phyloP scores from a whole-genome alignment of 2,888 invertebrate genomes.

The Phrixothrix hirtus region DNA sequence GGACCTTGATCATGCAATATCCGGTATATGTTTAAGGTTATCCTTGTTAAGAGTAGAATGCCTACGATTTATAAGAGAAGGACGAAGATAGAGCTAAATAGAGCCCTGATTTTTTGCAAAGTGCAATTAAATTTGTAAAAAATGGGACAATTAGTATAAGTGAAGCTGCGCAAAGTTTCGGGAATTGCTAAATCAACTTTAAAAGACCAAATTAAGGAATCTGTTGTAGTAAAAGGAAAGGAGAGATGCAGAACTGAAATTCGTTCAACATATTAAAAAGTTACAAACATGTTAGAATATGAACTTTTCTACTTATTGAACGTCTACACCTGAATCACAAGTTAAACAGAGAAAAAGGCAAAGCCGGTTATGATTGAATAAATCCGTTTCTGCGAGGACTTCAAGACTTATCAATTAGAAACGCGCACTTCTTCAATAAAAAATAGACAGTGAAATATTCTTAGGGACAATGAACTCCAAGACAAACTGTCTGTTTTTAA shows the following conservation, averaged over 20 bases:
- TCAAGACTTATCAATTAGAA: constrained; percentile 37
- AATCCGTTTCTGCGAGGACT: constrained; percentile 35
- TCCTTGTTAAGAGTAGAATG: constrained; percentile 1
- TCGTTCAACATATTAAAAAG: constrained; percentile 33
- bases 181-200: constrained; percentile 12
- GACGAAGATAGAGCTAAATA: constrained; percentile 2
- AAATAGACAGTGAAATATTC: constrained; percentile 37
- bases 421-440: constrained; percentile 41
- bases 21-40: neutral
- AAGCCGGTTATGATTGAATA: constrained; percentile 41
- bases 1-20: neutral
- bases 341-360: constrained; percentile 32
- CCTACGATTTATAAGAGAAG: constrained; percentile 9
- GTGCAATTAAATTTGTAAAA: constrained; percentile 1
- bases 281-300: constrained; percentile 33
- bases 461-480: constrained; percentile 39
- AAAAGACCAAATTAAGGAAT: constrained; percentile 6
- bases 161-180: constrained; percentile 11
- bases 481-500: constrained; percentile 47
- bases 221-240: constrained; percentile 6
- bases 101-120: constrained; percentile 1
- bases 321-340: constrained; percentile 15
- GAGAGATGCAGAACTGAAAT: constrained; percentile 27
- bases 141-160: constrained; percentile 15
- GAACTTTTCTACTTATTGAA: constrained; percentile 36